A percentile compares a stretch with the other conserved stretches of the same genome.
Evolutionary conservation across 2,888 invertebrate genomes (phyloP).

Genomic region (Torymus tubicola): DNA sequence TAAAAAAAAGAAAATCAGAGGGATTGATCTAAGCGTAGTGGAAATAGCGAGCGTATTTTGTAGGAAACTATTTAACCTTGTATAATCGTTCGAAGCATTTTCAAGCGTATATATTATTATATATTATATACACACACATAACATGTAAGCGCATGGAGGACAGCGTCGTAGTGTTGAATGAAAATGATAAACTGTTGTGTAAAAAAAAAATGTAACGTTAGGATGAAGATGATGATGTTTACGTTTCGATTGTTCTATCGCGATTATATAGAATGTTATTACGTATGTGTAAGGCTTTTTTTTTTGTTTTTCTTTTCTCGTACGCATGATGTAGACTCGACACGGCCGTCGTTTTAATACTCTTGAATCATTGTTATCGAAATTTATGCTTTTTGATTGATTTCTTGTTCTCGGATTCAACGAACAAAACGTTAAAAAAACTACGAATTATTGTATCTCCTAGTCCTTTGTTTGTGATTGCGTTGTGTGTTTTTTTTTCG

Average conservation of each 20-base stretch:
- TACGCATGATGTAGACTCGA: too few species aligned
- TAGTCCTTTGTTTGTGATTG: background rate
- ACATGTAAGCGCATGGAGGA: too few species aligned
- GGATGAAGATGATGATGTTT: too few species aligned
- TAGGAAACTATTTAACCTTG: slow-evolving; percentile 19
- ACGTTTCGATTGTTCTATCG: too few species aligned
- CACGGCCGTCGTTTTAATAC: background rate
- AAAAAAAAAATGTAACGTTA: too few species aligned
- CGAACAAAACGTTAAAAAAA: background rate
- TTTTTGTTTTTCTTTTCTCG: too few species aligned
- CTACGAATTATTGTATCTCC: background rate
- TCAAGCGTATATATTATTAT: slow-evolving; percentile 8
- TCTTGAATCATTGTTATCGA: background rate
- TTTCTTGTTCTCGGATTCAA: background rate
- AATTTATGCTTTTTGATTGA: background rate
- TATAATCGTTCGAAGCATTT: slow-evolving; percentile 31
- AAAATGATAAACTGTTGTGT: too few species aligned
- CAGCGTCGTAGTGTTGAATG: too few species aligned
- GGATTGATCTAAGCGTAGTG: slow-evolving; percentile 12
- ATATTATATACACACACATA: too few species aligned
- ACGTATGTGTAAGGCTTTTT: too few species aligned
- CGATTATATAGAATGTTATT: too few species aligned
- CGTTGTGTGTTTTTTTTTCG: slow-evolving; percentile 3
- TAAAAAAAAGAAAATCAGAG: background rate
- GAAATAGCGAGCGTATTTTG: slow-evolving; percentile 24